Conservation (phyloP, 2,113 vertebrate species). For the Orientallactaga bullata region DNA sequence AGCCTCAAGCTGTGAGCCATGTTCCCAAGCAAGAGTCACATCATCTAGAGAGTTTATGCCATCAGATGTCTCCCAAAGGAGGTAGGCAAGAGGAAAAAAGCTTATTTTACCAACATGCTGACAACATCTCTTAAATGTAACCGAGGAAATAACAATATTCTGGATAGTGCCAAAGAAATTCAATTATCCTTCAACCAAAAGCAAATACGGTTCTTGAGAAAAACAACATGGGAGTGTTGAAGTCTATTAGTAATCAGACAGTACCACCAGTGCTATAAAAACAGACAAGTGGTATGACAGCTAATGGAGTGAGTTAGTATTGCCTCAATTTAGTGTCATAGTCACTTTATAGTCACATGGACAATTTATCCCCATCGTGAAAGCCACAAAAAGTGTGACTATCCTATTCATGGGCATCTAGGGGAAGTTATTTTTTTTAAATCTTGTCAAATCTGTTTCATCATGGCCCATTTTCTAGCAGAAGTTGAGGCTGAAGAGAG, state of each 20-base stretch:
- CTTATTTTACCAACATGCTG: constrained; percentile 54
- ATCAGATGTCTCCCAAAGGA: constrained; percentile 48
- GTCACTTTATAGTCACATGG: constrained; percentile 20
- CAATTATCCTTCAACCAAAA: constrained; percentile 60
- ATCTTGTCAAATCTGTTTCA: constrained; percentile 45
- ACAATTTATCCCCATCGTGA: constrained; percentile 23
- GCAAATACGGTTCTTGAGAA: constrained; percentile 34
- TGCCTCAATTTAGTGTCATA: constrained; percentile 42
- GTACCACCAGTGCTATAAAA: constrained; percentile 36
- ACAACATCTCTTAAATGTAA: constrained; percentile 57
- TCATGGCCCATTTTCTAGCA: constrained; percentile 42
- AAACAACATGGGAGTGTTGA: constrained; percentile 53
- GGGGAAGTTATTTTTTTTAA: not conserved
- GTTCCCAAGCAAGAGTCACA: constrained; percentile 28
- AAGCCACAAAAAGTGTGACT: constrained; percentile 16
- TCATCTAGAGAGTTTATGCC: constrained; percentile 17
- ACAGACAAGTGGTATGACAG: constrained; percentile 33
- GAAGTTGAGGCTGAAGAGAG: not conserved
- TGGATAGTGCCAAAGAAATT: constrained; percentile 49
- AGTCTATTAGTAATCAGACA: constrained; percentile 53
- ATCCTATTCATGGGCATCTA: not conserved
- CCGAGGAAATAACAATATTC: constrained; percentile 53
- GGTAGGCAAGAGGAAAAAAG: constrained; percentile 55
- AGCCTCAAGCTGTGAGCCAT: not conserved
- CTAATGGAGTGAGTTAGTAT: constrained; percentile 7